A percentile compares a stretch with the other conserved stretches of the same genome.
Conservation (phyloP, 2,797 vertebrate species). For the Otolemur crassicaudatus region DNA sequence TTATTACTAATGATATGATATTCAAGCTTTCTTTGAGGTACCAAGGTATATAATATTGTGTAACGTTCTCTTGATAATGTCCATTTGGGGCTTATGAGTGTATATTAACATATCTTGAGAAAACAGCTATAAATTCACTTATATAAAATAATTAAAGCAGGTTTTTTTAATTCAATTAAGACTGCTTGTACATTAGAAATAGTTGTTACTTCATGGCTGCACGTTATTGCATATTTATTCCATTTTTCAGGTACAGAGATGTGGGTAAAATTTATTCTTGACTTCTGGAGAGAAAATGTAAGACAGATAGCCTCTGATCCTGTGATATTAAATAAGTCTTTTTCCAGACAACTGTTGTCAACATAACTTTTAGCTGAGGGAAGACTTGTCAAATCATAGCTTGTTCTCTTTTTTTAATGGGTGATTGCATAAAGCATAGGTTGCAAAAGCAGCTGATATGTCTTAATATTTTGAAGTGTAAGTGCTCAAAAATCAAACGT, state of each 20-base stretch:
- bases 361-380: neutral
- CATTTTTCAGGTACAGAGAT: slow-evolving; percentile 37
- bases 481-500: slow-evolving; percentile 43
- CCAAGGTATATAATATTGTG: neutral
- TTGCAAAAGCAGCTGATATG: slow-evolving; percentile 28
- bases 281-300: slow-evolving; percentile 58
- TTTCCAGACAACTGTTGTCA: slow-evolving; percentile 36
- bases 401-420: neutral
- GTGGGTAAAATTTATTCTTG: slow-evolving; percentile 42
- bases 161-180: neutral
- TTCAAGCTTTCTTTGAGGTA: neutral
- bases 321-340: slow-evolving; percentile 64
- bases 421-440: slow-evolving; percentile 17
- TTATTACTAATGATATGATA: neutral
- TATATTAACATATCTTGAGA: neutral
- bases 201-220: slow-evolving; percentile 14
- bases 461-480: slow-evolving; percentile 57
- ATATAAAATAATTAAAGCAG: neutral
- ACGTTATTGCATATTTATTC: slow-evolving; percentile 21
- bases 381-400: slow-evolving; percentile 57
- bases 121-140: neutral
- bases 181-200: slow-evolving; percentile 19
- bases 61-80: neutral
- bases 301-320: slow-evolving; percentile 57
- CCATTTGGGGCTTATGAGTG: neutral